These are phyloP conservation scores for Propithecus deckenii DNA, from an alignment of 2,797 vertebrate species.

Conservation along the genomic window DNA sequence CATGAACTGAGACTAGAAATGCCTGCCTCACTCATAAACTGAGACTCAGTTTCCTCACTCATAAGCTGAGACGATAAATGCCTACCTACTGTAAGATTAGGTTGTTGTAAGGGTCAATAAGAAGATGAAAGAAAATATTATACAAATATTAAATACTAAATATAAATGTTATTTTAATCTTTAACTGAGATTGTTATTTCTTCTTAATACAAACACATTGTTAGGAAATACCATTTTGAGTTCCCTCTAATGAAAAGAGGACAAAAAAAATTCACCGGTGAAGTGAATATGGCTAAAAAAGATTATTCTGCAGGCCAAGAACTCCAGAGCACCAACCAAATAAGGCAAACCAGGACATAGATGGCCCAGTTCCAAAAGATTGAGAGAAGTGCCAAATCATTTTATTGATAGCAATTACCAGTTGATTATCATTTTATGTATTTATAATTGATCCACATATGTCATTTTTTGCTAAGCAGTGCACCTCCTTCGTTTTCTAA, in stretches of 20 bases:
- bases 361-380: neutral
- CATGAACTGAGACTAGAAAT: neutral
- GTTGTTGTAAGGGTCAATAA: neutral
- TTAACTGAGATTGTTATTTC: neutral
- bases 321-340: neutral
- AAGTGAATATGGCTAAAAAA: neutral
- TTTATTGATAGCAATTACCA: conserved; percentile 23
- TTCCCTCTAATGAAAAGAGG: neutral
- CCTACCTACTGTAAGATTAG: neutral
- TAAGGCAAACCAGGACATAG: neutral
- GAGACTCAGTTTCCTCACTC: neutral
- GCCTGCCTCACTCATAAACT: neutral
- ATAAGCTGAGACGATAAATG: neutral
- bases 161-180: neutral
- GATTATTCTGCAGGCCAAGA: neutral
- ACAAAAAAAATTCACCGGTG: neutral
- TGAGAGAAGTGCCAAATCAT: neutral
- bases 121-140: neutral
- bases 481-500: neutral
- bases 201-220: neutral
- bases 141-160: neutral
- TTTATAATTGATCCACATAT: conserved; percentile 32
- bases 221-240: neutral
- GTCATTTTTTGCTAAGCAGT: conserved; percentile 46
- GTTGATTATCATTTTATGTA: conserved; percentile 33